Evolutionary conservation across 2,797 vertebrate genomes (phyloP), one percentile per base, ranked within the genome.

Genomic region (Ceryle rudis): DNA sequence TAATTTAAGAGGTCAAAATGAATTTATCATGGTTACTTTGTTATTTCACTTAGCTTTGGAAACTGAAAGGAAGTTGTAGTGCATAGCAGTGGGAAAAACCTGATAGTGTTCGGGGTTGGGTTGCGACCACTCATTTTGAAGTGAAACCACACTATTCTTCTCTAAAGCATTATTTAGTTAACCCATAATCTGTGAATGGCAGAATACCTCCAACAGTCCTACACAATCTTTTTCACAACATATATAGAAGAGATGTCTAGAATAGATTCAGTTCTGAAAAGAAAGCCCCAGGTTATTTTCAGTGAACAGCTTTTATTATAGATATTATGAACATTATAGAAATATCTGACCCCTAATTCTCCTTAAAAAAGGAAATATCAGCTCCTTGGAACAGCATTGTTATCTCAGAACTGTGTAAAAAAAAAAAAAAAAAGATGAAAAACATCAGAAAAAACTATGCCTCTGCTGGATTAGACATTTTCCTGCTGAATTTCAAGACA

Each of bases 291-390:
- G 52, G 41, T 90, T 95, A 77, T 82, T 93, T 82, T 90, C 73
- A 51, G 20, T 41, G 41, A 65, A 61, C 2, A 60, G 11, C 52
- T 92, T 91, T 75, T 95, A 54, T 71, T 13, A 2, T 20, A 94
- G 77, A 22, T 78, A 90, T 33, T 82, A 21, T 80, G 83, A 82
- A 73, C 20, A 51, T 52, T 66, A 54, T 61, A 93, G 72, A 92
- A 94, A 84, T 81, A 93, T 77, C 51, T 95, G 90, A 96, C 67
- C 71, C 25, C n/a, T 67, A 93, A 82, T 96, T 96, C 88, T 90
- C 44, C 86, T 92, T 96, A 61, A 82, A 71, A 60, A 80, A 95
- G 74, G 60, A 82, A 90, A 89, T 82, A 84, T 26, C 26, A 5
- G 37, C 52, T 93, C 71, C 29, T 95, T 85, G 71, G 62, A 69